Percentiles rank a stretch among this genome's conserved stretches.
These are phyloP conservation scores for Bathynomus jamesi DNA, from an alignment of 1,140 invertebrate species.

Conservation along the genomic window DNA sequence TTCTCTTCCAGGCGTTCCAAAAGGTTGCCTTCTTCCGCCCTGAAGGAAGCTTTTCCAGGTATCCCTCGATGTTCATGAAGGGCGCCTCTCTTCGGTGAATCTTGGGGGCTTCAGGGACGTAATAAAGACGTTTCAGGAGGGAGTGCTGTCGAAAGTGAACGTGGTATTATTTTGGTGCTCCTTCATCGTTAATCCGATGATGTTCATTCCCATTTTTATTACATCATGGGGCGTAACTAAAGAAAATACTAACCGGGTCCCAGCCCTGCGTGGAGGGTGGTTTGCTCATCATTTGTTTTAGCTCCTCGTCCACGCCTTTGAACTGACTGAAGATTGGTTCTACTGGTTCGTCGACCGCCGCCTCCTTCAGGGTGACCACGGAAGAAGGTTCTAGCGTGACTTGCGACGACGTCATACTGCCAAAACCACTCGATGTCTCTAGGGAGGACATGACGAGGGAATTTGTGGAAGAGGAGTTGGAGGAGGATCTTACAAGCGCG, in stretches of 20 bases:
- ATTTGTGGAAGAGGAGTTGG: slow-evolving; percentile 13
- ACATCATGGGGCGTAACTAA: too few species aligned
- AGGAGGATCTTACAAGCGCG: background rate
- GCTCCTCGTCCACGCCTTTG: slow-evolving; percentile 33
- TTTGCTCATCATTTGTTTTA: slow-evolving; percentile 33
- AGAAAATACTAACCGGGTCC: slow-evolving; percentile 45
- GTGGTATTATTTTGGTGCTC: too few species aligned
- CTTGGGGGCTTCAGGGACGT: slow-evolving; percentile 33
- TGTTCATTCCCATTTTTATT: too few species aligned
- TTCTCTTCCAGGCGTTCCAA: slow-evolving; percentile 54
- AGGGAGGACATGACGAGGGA: slow-evolving; percentile 26
- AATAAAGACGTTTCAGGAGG: slow-evolving; percentile 35
- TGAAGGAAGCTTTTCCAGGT: slow-evolving; percentile 50
- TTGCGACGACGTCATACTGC: slow-evolving; percentile 19
- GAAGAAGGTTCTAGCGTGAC: background rate
- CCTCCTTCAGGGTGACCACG: background rate
- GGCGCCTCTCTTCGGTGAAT: slow-evolving; percentile 27
- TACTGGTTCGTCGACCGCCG: slow-evolving; percentile 24
- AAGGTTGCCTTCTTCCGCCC: slow-evolving; percentile 51
- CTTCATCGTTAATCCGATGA: too few species aligned
- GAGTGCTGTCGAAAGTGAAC: slow-evolving; percentile 19
- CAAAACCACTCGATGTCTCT: slow-evolving; percentile 25
- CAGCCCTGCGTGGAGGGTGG: slow-evolving; percentile 38
- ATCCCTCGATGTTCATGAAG: slow-evolving; percentile 43
- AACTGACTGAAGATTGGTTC: slow-evolving; percentile 37